These are phyloP conservation scores for Acyrthosiphon pisum DNA, from an alignment of 1,140 invertebrate species.

Conservation along the genomic window DNA sequence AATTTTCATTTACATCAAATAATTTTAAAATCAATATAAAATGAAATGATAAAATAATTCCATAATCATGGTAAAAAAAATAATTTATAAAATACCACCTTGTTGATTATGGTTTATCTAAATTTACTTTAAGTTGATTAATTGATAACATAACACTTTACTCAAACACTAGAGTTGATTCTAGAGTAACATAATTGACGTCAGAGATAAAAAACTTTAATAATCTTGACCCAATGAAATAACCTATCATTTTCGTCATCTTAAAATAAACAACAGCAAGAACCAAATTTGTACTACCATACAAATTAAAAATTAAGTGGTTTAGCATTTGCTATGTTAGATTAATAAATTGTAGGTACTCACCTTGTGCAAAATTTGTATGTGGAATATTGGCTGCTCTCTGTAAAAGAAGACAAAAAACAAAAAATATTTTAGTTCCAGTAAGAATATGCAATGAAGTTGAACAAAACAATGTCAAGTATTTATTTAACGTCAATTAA, in stretches of 20 bases:
- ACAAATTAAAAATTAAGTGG: neutral
- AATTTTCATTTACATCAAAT: neutral
- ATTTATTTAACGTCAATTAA: slow-evolving; percentile 39
- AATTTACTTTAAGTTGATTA: neutral
- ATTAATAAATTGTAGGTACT: slow-evolving; percentile 26
- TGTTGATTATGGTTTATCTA: neutral
- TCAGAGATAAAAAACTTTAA: slow-evolving; percentile 38
- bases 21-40: neutral
- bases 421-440: slow-evolving; percentile 38
- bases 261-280: slow-evolving; percentile 29
- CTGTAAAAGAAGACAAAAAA: slow-evolving; percentile 52
- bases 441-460: neutral
- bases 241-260: neutral
- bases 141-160: neutral
- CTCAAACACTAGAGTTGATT: neutral
- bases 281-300: neutral
- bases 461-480: neutral
- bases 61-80: neutral
- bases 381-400: slow-evolving; percentile 49
- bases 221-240: slow-evolving; percentile 14
- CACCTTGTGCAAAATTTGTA: slow-evolving; percentile 54
- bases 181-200: slow-evolving; percentile 19
- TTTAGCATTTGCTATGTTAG: neutral
- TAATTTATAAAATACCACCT: neutral
- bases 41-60: neutral